These are phyloP conservation scores for Frieseomelitta varia DNA, from an alignment of 1,140 invertebrate species.

Conservation along the genomic window DNA sequence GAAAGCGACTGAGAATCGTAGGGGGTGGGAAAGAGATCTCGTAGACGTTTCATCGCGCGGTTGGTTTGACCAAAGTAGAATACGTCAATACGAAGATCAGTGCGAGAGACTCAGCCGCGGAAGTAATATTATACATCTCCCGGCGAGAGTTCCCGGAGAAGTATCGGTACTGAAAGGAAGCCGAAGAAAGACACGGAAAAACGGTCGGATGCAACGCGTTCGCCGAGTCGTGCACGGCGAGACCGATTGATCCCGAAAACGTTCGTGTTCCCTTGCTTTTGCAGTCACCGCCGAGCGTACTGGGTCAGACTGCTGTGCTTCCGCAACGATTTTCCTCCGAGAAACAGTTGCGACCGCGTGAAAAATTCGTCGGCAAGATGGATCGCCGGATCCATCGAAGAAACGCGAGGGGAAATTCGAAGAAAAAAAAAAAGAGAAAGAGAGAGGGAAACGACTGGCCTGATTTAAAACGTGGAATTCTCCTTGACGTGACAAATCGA, in stretches of 20 bases:
- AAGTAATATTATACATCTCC: conserved; percentile 64
- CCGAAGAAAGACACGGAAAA: conserved; percentile 31
- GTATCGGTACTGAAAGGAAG: conserved; percentile 38
- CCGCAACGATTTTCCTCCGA: conserved; percentile 24
- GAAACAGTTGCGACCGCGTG: conserved; percentile 23
- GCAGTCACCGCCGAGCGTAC: conserved; percentile 34
- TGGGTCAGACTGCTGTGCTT: conserved; percentile 32
- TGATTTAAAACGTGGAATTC: too few species aligned
- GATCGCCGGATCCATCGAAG: conserved; percentile 3
- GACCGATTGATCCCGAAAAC: conserved; percentile 62
- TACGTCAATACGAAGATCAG: conserved; percentile 43
- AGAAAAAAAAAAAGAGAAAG: too few species aligned
- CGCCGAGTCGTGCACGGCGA: conserved; percentile 41
- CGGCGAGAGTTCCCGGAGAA: conserved; percentile 43
- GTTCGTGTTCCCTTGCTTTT: conserved; percentile 56
- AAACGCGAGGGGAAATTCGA: neutral
- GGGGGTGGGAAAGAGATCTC: neutral
- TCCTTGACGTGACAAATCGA: too few species aligned
- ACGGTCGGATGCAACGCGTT: conserved; percentile 34
- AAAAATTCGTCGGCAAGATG: conserved; percentile 38
- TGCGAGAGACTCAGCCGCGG: conserved; percentile 33
- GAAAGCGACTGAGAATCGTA: neutral
- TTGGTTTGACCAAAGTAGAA: conserved; percentile 60
- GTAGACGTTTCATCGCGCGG: conserved; percentile 8
- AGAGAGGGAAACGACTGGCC: too few species aligned